phyloP scores from a whole-genome alignment of 2,113 vertebrate species.

The Nibea coibor region DNA sequence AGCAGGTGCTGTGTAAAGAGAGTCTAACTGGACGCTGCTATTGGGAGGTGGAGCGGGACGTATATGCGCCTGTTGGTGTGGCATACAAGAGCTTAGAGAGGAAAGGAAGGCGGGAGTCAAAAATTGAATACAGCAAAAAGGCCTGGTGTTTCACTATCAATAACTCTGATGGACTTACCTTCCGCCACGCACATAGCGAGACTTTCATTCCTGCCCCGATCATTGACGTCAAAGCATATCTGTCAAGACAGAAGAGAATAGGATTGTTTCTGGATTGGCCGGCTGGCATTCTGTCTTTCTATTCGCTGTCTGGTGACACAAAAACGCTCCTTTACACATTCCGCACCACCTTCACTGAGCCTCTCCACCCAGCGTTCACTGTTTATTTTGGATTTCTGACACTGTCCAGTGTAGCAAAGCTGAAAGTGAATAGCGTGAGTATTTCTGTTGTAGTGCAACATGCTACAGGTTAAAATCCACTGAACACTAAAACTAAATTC shows the following conservation, averaged over 20 bases:
- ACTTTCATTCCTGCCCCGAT: neutral
- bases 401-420: neutral
- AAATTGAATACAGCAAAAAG: fast-evolving
- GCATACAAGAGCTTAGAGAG: neutral
- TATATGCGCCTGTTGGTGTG: neutral
- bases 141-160: neutral
- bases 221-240: neutral
- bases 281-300: constrained; percentile 9
- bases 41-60: constrained; percentile 6
- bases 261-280: constrained; percentile 30
- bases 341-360: constrained; percentile 13
- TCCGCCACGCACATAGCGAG: neutral
- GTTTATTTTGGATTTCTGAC: neutral
- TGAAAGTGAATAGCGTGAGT: constrained; percentile 8
- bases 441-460: neutral
- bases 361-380: neutral
- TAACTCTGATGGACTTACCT: neutral
- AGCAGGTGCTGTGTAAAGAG: constrained; percentile 20
- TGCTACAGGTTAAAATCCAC: neutral
- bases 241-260: neutral
- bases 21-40: constrained; percentile 16
- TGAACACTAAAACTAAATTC: fast-evolving
- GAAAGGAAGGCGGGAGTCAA: fast-evolving
- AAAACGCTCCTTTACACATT: constrained; percentile 17
- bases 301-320: neutral